Conservation (phyloP, 1,140 invertebrate species). For the Periplaneta americana region DNA sequence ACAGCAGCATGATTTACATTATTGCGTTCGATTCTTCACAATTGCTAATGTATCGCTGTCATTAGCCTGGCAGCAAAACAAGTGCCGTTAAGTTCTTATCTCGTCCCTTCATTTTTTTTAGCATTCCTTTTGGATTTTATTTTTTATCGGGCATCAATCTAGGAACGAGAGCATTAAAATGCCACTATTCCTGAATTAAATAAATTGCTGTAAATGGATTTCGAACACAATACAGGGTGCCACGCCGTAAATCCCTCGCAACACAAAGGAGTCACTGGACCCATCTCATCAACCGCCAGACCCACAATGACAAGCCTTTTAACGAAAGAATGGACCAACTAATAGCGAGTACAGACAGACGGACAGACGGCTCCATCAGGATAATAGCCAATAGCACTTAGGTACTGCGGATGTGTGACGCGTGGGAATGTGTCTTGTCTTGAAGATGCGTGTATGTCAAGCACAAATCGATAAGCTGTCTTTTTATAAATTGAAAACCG, state of each 20-base stretch:
- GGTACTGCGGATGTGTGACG: no score
- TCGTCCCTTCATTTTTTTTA: no score
- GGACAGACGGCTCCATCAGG: background rate
- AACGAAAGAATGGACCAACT: background rate
- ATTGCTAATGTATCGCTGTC: no score
- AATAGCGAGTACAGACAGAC: background rate
- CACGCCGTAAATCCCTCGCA: background rate
- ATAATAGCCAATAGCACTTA: background rate
- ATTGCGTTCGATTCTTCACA: no score
- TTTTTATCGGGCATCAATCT: background rate
- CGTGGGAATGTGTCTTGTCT: no score
- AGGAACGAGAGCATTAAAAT: background rate
- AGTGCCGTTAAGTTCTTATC: no score
- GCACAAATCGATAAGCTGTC: no score
- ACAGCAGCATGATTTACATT: no score
- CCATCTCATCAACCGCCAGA: background rate
- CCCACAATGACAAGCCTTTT: background rate
- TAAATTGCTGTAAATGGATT: background rate
- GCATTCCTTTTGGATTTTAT: background rate
- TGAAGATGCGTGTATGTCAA: no score
- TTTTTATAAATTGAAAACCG: no score
- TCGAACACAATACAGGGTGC: background rate
- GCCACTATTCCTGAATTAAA: background rate
- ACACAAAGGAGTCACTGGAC: background rate
- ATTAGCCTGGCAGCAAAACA: no score